Conservation (phyloP, 1,140 invertebrate species). For the Drosophila azteca region DNA sequence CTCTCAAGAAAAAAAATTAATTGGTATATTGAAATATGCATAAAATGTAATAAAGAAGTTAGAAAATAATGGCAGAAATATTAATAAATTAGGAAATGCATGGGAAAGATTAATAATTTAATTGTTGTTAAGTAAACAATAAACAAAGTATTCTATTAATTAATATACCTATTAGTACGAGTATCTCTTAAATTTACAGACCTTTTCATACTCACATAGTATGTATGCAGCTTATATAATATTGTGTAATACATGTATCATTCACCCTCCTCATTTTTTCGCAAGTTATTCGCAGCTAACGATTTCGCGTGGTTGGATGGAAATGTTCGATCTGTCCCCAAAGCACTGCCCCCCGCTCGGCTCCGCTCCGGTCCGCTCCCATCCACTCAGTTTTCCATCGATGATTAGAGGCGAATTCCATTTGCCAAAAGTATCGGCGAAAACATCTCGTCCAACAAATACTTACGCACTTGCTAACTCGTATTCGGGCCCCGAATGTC, state of each 20-base stretch:
- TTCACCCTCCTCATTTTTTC: background rate
- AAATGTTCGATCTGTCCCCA: background rate
- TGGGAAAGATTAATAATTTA: no score
- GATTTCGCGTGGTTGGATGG: constrained; percentile 1
- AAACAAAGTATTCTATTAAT: no score
- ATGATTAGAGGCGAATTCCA: constrained; percentile 46
- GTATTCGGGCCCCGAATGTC: constrained; percentile 34
- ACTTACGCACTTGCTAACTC: constrained; percentile 47
- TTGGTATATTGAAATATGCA: no score
- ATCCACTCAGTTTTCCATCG: background rate
- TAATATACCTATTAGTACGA: no score
- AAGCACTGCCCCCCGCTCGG: background rate
- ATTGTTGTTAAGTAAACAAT: no score
- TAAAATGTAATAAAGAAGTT: no score
- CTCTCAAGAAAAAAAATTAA: no score
- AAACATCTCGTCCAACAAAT: constrained; percentile 54
- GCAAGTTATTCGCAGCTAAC: background rate
- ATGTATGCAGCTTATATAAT: background rate
- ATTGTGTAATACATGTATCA: constrained; percentile 6
- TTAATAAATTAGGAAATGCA: no score
- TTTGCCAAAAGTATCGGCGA: constrained; percentile 43
- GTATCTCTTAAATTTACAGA: no score
- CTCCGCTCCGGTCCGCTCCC: background rate
- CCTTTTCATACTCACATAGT: no score
- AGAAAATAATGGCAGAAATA: no score